phyloP scores from a whole-genome alignment of 2,888 invertebrate genomes.

The Nezara viridula region DNA sequence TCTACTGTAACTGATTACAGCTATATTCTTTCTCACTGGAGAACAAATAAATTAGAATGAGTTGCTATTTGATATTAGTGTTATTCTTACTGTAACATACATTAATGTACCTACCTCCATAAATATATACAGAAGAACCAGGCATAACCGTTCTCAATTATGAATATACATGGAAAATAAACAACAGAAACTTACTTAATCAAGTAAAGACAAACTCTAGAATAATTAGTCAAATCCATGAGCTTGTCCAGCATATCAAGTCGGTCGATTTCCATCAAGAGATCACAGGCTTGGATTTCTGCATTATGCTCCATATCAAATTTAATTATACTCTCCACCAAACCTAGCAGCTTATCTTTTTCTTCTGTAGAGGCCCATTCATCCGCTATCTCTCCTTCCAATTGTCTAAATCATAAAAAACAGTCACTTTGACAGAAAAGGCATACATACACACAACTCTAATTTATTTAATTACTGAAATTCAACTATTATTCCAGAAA shows the following conservation, averaged over 20 bases:
- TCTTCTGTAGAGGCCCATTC: slow-evolving; percentile 78
- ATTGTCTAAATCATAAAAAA: slow-evolving; percentile 75
- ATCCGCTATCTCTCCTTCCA: slow-evolving; percentile 88
- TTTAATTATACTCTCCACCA: slow-evolving; percentile 90
- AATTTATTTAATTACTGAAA: not conserved
- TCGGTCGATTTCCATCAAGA: slow-evolving; percentile 96
- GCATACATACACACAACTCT: not conserved
- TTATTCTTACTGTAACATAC: too few relatives aligned
- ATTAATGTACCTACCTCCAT: too few relatives aligned
- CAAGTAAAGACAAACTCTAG: slow-evolving; percentile 93
- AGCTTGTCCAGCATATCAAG: slow-evolving; percentile 88
- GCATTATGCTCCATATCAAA: slow-evolving; percentile 99
- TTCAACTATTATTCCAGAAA: not conserved
- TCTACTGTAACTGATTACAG: too few relatives aligned
- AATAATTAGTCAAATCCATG: slow-evolving; percentile 90
- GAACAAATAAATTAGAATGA: too few relatives aligned
- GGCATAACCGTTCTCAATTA: too few relatives aligned
- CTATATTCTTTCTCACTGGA: too few relatives aligned
- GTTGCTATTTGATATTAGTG: too few relatives aligned
- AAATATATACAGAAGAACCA: too few relatives aligned
- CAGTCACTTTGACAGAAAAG: not conserved
- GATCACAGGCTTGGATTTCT: slow-evolving; percentile 98
- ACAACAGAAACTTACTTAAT: slow-evolving; percentile 71
- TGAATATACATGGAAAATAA: not conserved
- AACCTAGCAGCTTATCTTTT: slow-evolving; percentile 75